phyloP scores from a whole-genome alignment of 2,113 vertebrate genomes.

The Elanus axillaris region DNA sequence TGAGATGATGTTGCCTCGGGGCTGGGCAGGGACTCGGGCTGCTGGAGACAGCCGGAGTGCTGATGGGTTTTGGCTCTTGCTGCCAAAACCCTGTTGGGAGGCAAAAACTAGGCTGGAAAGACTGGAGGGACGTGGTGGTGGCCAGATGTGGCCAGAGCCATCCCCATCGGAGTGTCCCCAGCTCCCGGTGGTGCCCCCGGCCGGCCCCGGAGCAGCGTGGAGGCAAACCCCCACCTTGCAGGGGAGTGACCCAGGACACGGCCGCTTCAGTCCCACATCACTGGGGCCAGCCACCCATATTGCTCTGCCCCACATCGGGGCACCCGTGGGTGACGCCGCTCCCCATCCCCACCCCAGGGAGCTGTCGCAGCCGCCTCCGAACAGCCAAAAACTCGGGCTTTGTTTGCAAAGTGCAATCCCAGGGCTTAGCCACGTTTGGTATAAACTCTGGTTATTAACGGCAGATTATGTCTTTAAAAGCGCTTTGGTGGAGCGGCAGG shows the following conservation, averaged over 20 bases:
- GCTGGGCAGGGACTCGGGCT: neutral
- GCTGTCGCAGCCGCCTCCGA: neutral
- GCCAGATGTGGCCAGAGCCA: neutral
- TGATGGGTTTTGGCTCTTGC: neutral
- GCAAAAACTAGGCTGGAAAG: neutral
- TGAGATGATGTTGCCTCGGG: neutral
- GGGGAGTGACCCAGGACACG: neutral
- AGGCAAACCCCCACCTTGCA: neutral
- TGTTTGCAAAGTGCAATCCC: neutral
- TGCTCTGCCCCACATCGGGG: accelerated
- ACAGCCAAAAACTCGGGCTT: neutral
- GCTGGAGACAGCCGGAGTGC: neutral
- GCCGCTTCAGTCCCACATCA: neutral
- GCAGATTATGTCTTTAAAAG: neutral
- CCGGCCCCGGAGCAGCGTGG: accelerated
- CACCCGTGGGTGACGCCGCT: neutral
- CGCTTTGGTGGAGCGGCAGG: neutral
- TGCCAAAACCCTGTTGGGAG: neutral
- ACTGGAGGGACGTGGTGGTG: neutral
- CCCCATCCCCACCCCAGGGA: neutral
- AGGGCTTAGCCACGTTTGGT: neutral
- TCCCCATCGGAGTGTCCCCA: accelerated
- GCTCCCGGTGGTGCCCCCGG: neutral
- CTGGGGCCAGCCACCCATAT: accelerated
- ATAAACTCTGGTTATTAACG: neutral